Base-by-base conservation (phyloP, 2,797 vertebrate genomes). In the Myotis planiceps region DNA sequence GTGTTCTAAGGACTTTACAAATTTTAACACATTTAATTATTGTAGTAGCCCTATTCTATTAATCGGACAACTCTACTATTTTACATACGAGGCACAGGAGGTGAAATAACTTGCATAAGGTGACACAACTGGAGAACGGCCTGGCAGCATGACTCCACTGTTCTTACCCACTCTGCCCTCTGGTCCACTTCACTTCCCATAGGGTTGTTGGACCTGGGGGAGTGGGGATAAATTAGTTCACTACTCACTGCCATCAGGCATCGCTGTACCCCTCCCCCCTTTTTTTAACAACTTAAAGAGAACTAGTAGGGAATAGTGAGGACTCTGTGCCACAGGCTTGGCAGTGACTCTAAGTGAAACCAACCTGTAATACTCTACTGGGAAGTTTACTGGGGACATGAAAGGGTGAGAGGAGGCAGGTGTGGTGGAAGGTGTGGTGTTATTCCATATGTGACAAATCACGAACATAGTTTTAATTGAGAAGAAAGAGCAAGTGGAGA, bases 401-500 rank as follows among this genome's bases (percentile, higher is more conserved):
- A 66, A 63, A 49, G 18, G 6, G 19, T 10, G 9, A 90, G 2
- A 37, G 10, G 37, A 74, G 15, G n/a, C 29, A 75, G 72, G n/a
- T n/a, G 0, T 10, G 2, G 7, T 37, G 3, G n/a, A 45, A 72
- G 7, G 27, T 55, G 21, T 37, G 29, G 2, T 15, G 32, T 90
- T 47, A 51, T 21, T 74, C 89, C 16, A 23, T 32, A 32, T 66
- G 45, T 37, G 42, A 6, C 65, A 49, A 76, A 83, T 81, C 25
- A 45, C n/a, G 25, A 74, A 29, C 14, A 60, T 25, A 72, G 25
- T 37, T 95, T 93, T n/a, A 66, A 79, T 27, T 88, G 21, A 80
- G n/a, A 83, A 63, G 60, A 85, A 75, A 21, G 16, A 84, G 19
- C 60, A 80, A 80, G 23, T 58, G 5, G 3, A 96, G 94, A 82